A percentile compares a stretch with the other conserved stretches of the same genome.
Conservation (phyloP, 2,888 invertebrate species). For the Exocentrus adspersus region DNA sequence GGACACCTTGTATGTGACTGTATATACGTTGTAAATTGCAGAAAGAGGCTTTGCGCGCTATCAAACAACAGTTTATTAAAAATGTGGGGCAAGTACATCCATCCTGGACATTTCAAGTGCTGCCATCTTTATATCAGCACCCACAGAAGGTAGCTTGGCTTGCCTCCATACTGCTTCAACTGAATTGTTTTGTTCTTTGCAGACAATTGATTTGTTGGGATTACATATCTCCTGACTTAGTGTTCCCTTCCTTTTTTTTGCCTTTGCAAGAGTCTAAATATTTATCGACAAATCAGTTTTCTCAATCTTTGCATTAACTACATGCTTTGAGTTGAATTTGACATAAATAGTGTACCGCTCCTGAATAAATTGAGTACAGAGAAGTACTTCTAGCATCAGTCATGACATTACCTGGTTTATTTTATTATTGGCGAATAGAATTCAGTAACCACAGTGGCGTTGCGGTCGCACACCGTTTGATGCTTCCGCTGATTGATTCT, state of each 20-base stretch:
- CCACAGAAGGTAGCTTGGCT: slow-evolving; percentile 80
- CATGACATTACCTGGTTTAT: too few species aligned
- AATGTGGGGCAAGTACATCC: slow-evolving; percentile 60
- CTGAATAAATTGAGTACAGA: too few species aligned
- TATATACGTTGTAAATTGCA: slow-evolving; percentile 53
- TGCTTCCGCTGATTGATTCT: too few species aligned
- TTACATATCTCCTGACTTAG: background rate
- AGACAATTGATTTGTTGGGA: background rate
- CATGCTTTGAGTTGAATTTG: too few species aligned
- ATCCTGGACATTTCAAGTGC: slow-evolving; percentile 86
- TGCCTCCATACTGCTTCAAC: slow-evolving; percentile 40
- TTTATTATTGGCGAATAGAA: too few species aligned
- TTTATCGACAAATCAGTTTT: background rate
- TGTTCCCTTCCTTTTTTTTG: background rate
- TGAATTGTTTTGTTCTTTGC: slow-evolving; percentile 28
- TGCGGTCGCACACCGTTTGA: too few species aligned
- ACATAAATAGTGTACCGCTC: too few species aligned
- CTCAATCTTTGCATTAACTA: too few species aligned
- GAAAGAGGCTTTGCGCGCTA: slow-evolving; percentile 64
- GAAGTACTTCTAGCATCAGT: too few species aligned
- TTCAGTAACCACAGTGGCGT: too few species aligned
- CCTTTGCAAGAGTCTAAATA: background rate
- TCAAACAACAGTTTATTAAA: slow-evolving; percentile 61
- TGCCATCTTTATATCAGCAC: slow-evolving; percentile 84
- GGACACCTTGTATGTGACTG: slow-evolving; percentile 12